Percentiles rank a stretch among this genome's conserved stretches.
Conservation (phyloP, 2,797 vertebrate species). For the Valencia hispanica region DNA sequence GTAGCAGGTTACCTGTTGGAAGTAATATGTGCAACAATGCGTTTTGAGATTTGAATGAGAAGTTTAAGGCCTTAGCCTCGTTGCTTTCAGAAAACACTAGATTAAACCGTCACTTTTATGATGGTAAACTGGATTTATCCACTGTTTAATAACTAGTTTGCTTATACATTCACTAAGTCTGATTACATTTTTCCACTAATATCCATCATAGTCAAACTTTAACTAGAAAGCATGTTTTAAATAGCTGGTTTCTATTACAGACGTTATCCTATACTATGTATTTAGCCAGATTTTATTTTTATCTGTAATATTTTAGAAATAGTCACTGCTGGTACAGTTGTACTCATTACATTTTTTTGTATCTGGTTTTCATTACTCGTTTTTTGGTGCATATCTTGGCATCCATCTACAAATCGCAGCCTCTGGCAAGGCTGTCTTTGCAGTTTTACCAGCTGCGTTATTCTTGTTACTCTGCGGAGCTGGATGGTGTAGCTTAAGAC, state of each 20-base stretch:
- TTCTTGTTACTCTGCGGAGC: conserved; percentile 69
- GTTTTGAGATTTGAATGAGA: conserved; percentile 81
- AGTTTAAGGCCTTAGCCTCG: conserved; percentile 77
- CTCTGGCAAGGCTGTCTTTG: conserved; percentile 86
- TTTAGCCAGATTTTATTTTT: conserved; percentile 91
- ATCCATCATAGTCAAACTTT: conserved; percentile 59
- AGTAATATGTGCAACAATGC: conserved; percentile 69
- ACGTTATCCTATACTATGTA: conserved; percentile 88
- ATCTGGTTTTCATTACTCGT: conserved; percentile 74
- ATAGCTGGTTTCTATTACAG: conserved; percentile 99
- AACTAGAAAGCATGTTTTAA: conserved; percentile 86
- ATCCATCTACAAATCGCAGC: conserved; percentile 81
- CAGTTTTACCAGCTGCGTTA: conserved; percentile 64
- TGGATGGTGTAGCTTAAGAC: conserved; percentile 75
- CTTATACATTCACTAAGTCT: conserved; percentile 77
- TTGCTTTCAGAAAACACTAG: conserved; percentile 71
- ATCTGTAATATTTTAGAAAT: conserved; percentile 91
- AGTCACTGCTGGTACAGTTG: conserved; percentile 99
- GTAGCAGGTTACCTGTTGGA: conserved; percentile 55
- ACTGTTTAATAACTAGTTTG: conserved; percentile 66
- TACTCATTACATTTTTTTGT: conserved; percentile 87
- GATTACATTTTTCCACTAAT: conserved; percentile 75
- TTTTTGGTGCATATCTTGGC: conserved; percentile 77
- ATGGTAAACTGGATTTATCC: conserved; percentile 83
- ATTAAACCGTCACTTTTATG: conserved; percentile 71